A percentile compares a stretch with the other conserved stretches of the same genome.
Conservation (phyloP, 2,888 invertebrate genomes). For the Portevinia maculata region DNA sequence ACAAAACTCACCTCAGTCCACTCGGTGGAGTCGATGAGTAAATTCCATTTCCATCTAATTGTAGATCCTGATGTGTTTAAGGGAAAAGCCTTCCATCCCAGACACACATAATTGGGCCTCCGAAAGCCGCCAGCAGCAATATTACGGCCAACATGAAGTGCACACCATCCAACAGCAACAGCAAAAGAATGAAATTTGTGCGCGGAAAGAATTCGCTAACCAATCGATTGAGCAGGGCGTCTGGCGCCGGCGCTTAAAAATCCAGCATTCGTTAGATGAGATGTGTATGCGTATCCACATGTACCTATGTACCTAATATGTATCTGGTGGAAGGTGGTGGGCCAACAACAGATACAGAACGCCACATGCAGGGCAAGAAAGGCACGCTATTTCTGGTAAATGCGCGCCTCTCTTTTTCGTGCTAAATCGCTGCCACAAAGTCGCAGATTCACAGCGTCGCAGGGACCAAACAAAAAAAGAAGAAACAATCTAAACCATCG, state of each 20-base stretch:
- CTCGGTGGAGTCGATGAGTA: neutral
- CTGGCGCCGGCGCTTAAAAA: conserved; percentile 76
- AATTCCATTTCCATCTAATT: conserved; percentile 1
- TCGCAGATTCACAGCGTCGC: neutral
- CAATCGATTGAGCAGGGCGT: conserved; percentile 75
- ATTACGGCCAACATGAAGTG: conserved; percentile 42
- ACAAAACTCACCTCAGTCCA: conserved; percentile 14
- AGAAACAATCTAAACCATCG: neutral
- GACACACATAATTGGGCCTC: conserved; percentile 61
- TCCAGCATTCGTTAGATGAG: neutral
- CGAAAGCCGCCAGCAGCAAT: conserved; percentile 61
- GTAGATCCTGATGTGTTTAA: conserved; percentile 22
- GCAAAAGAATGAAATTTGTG: conserved; percentile 60
- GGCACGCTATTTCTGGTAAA: conserved; percentile 63
- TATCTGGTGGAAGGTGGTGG: conserved; percentile 39
- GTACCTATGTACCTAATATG: too few relatives aligned
- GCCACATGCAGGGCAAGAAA: conserved; percentile 46
- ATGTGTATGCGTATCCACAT: too few relatives aligned
- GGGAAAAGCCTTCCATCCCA: conserved; percentile 36
- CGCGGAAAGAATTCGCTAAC: conserved; percentile 53
- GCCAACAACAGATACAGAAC: conserved; percentile 35
- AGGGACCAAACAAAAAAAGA: neutral
- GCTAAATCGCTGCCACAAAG: conserved; percentile 58
- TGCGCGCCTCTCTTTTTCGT: conserved; percentile 62
- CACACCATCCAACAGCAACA: conserved; percentile 41